These are phyloP conservation scores for Macrophya alboannulata DNA, from an alignment of 2,888 invertebrate genomes.

Conservation along the genomic window DNA sequence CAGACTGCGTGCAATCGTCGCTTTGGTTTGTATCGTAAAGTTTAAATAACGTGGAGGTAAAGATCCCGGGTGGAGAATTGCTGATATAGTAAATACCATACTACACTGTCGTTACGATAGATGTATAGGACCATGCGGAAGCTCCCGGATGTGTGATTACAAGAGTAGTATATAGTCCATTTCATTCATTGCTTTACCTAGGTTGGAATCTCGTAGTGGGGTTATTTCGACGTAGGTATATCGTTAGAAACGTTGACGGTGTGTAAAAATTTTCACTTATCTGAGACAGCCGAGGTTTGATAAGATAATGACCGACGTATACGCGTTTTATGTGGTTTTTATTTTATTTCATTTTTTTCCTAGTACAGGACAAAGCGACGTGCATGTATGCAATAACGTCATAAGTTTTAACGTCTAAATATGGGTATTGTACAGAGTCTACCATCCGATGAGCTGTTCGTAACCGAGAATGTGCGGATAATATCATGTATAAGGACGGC, in stretches of 20 bases:
- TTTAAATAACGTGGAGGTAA: slow-evolving; percentile 14
- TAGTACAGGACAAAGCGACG: background rate
- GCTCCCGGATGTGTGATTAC: slow-evolving; percentile 18
- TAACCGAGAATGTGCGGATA: background rate
- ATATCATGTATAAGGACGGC: no score
- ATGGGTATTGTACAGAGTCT: background rate
- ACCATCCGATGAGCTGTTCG: background rate
- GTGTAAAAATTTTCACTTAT: background rate
- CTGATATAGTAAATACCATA: background rate
- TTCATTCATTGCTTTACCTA: slow-evolving; percentile 14
- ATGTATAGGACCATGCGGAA: background rate
- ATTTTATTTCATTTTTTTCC: background rate
- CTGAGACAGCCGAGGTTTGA: background rate
- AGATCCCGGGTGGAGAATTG: background rate
- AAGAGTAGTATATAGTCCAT: background rate
- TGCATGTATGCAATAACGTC: background rate
- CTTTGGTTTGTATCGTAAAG: slow-evolving; percentile 24
- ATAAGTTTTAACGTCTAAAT: background rate
- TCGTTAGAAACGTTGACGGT: background rate
- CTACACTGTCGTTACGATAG: no score
- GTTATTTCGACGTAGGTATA: background rate
- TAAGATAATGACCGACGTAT: background rate
- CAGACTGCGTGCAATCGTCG: background rate
- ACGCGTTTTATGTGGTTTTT: background rate
- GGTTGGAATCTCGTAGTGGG: background rate